phyloP scores from a whole-genome alignment of 1,140 invertebrate genomes.

The Meloidogyne chitwoodi region DNA sequence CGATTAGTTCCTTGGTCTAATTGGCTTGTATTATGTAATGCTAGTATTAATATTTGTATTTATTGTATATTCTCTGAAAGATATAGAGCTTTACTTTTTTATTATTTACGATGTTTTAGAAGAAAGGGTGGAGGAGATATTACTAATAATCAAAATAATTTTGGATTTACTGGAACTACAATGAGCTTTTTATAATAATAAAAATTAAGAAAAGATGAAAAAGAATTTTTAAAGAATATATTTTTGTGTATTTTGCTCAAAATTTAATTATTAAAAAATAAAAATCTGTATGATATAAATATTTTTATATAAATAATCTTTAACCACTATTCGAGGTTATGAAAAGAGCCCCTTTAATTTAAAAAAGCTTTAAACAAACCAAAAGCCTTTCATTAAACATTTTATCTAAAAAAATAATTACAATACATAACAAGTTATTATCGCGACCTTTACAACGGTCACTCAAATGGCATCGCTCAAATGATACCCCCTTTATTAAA shows the following conservation, averaged over 20 bases:
- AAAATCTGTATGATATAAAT: too few relatives aligned
- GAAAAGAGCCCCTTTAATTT: too few relatives aligned
- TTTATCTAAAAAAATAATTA: too few relatives aligned
- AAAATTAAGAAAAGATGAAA: background rate
- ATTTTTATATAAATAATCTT: too few relatives aligned
- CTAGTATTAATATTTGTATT: constrained; percentile 57
- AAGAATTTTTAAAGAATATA: background rate
- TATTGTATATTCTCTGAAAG: constrained; percentile 59
- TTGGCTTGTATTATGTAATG: constrained; percentile 46
- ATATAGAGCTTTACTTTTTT: constrained; percentile 49
- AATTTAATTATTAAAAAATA: too few relatives aligned
- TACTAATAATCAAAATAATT: constrained; percentile 2
- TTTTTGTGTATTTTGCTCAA: background rate
- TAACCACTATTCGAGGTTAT: too few relatives aligned
- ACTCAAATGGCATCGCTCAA: too few relatives aligned
- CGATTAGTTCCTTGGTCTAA: constrained; percentile 51
- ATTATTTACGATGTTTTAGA: constrained; percentile 49
- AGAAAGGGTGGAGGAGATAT: constrained; percentile 5
- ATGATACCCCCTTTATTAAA: too few relatives aligned
- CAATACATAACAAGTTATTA: too few relatives aligned
- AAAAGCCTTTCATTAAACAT: too few relatives aligned
- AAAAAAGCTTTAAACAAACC: too few relatives aligned
- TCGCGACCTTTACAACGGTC: too few relatives aligned
- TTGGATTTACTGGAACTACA: constrained; percentile 16
- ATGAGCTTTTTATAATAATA: constrained; percentile 17